A percentile compares a stretch with the other conserved stretches of the same genome.
Conservation (phyloP, 1,140 invertebrate genomes). For the Ectropis grisescens region DNA sequence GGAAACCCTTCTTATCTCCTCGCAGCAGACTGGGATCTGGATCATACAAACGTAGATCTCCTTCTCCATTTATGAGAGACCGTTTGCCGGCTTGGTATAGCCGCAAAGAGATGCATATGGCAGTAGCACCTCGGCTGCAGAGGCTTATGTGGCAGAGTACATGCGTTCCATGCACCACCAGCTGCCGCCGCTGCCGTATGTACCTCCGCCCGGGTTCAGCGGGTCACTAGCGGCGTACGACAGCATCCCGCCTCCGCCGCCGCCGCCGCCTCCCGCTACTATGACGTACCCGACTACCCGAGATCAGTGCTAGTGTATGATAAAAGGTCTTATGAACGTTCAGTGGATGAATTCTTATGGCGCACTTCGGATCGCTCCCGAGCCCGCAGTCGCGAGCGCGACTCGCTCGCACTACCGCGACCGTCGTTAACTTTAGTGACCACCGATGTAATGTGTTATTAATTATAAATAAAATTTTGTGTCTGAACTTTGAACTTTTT, state of each 20-base stretch:
- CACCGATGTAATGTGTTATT: slow-evolving; percentile 58
- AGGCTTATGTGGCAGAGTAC: slow-evolving; percentile 83
- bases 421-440: slow-evolving; percentile 43
- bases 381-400: slow-evolving; percentile 70
- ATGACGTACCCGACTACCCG: slow-evolving; percentile 75
- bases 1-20: slow-evolving; percentile 66
- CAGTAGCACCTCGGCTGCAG: slow-evolving; percentile 75
- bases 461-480: slow-evolving; percentile 59
- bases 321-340: slow-evolving; percentile 87
- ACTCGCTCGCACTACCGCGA: slow-evolving; percentile 63
- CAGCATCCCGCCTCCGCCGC: slow-evolving; percentile 78
- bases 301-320: slow-evolving; percentile 73
- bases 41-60: slow-evolving; percentile 71
- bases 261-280: slow-evolving; percentile 84
- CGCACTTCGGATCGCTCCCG: slow-evolving; percentile 78
- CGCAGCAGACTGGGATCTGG: slow-evolving; percentile 59
- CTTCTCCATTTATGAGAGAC: slow-evolving; percentile 66
- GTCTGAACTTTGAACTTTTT: slow-evolving; percentile 68
- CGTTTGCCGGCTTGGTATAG: slow-evolving; percentile 61
- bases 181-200: slow-evolving; percentile 80
- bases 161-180: slow-evolving; percentile 87
- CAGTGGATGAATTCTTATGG: slow-evolving; percentile 92
- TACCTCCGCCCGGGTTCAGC: slow-evolving; percentile 74
- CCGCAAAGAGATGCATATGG: slow-evolving; percentile 59
- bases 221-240: slow-evolving; percentile 75